Percentiles rank a stretch among this genome's conserved stretches.
phyloP scores from a whole-genome alignment of 2,797 vertebrate species.

The Valencia hispanica region DNA sequence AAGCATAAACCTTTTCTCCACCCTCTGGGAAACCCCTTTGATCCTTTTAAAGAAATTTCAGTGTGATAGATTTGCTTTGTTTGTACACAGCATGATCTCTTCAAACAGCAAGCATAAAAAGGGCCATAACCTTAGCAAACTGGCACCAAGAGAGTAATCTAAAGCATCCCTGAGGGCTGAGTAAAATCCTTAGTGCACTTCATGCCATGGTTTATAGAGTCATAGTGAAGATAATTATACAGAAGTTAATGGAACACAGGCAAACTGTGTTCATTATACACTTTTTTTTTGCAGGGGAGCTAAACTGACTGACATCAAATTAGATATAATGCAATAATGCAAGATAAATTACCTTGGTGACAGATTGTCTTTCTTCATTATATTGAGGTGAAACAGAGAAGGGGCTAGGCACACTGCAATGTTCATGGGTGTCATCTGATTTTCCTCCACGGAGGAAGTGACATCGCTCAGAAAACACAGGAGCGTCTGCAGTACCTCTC shows the following conservation, averaged over 20 bases:
- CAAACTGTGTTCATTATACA: constrained; percentile 24
- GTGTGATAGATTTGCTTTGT: constrained; percentile 68
- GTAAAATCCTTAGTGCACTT: constrained; percentile 48
- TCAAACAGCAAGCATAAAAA: constrained; percentile 65
- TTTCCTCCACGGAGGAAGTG: constrained; percentile 91
- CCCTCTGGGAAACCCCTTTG: constrained; percentile 60
- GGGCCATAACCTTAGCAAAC: constrained; percentile 49
- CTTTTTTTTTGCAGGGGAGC: constrained; percentile 14
- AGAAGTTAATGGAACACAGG: constrained; percentile 41
- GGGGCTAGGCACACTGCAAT: constrained; percentile 97
- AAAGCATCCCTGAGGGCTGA: constrained; percentile 42
- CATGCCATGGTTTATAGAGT: constrained; percentile 51
- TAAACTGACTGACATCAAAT: constrained; percentile 11
- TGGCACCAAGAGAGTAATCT: constrained; percentile 41
- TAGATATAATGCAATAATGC: constrained; percentile 5
- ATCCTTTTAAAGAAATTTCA: constrained; percentile 62
- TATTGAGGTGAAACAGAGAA: constrained; percentile 97
- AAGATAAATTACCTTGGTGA: constrained; percentile 85
- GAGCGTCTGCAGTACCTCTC: constrained; percentile 93
- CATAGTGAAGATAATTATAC: constrained; percentile 53
- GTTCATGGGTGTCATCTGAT: constrained; percentile 99
- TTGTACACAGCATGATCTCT: constrained; percentile 71
- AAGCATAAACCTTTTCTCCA: constrained; percentile 57
- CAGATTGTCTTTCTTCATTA: constrained; percentile 93
- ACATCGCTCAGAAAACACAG: constrained; percentile 96